Conservation (phyloP, 2,888 invertebrate genomes). For the Bedellia somnulentella region DNA sequence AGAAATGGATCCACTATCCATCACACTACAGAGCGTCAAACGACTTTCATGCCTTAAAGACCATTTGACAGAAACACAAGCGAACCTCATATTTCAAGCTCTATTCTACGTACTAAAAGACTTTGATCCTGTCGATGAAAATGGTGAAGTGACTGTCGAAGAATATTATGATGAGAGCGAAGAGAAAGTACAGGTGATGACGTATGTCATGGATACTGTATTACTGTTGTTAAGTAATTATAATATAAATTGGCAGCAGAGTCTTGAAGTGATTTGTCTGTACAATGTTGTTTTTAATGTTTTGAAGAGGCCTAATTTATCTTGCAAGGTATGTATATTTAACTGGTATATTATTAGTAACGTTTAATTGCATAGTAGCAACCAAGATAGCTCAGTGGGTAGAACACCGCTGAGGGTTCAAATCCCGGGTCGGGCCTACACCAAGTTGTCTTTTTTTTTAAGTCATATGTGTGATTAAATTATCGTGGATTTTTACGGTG, state of each 20-base stretch:
- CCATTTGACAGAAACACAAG: constrained; percentile 61
- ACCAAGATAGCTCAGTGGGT: too few relatives aligned
- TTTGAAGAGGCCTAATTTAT: constrained; percentile 31
- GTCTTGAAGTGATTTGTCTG: constrained; percentile 73
- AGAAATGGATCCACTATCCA: constrained; percentile 35
- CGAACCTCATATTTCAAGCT: constrained; percentile 65
- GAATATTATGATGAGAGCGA: constrained; percentile 23
- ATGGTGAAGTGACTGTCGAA: constrained; percentile 17
- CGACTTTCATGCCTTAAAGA: constrained; percentile 60
- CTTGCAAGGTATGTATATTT: constrained; percentile 29
- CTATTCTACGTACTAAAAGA: constrained; percentile 64
- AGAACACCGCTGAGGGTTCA: too few relatives aligned
- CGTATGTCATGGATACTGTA: constrained; percentile 68
- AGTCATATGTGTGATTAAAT: too few relatives aligned
- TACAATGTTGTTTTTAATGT: constrained; percentile 37
- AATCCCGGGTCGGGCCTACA: too few relatives aligned
- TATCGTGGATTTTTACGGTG: too few relatives aligned
- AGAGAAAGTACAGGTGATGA: constrained; percentile 50
- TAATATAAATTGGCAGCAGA: constrained; percentile 76
- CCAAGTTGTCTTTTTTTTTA: too few relatives aligned
- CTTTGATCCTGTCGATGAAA: constrained; percentile 30
- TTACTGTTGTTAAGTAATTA: constrained; percentile 67
- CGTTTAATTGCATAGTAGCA: too few relatives aligned
- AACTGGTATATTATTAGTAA: too few relatives aligned
- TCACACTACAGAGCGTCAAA: constrained; percentile 56